Base-by-base conservation (phyloP, 1,140 invertebrate species). In the Oryctes rhinoceros region DNA sequence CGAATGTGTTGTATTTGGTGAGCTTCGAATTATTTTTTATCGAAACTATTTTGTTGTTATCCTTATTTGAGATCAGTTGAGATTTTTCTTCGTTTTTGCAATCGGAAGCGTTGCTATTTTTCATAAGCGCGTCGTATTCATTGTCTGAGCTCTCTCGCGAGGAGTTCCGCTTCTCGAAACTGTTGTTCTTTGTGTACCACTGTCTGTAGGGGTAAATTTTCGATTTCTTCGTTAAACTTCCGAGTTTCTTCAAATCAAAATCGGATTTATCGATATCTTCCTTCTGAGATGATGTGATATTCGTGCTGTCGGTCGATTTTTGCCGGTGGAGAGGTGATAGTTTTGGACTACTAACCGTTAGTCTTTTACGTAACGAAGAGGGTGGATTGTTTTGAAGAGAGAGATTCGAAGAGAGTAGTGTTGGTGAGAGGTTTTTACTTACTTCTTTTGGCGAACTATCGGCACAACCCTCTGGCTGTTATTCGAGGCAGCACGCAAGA, bases 361-460 rank as follows among this genome's bases (percentile, higher is more conserved):
- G 75, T 44, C 85, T 83, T 81, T 86, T 86, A 76, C 85, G 85
- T 81, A 85, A 81, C 10, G 81, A 53, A 37, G 78, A 71, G 65
- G 18, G 24, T 24, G 65, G 65, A 24, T 30, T 75, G 80, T 80
- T 78, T 75, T 74, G 80, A 59, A 74, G 81, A 71, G 65, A 71
- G 6, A 59, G 71, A 80, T 62, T 80, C 82, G 83, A 76, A 84
- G 79, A 79, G 81, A 81, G 49, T 81, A 82, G 24, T 24, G 65
- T 30, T 79, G 82, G 77, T 78, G 82, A 81, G 67, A 78, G 75
- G 39, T 76, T 76, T 44, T 76, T 91, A 91, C 90, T 91, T 91
- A 90, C 90, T 89, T 90, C 89, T 83, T 87, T 83, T 37, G 87
- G 35, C 67, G 86, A 80, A 84, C 89, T 90, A 83, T 89, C 88